Conservation (phyloP, 2,113 vertebrate genomes). For the Acanthisitta chloris region DNA sequence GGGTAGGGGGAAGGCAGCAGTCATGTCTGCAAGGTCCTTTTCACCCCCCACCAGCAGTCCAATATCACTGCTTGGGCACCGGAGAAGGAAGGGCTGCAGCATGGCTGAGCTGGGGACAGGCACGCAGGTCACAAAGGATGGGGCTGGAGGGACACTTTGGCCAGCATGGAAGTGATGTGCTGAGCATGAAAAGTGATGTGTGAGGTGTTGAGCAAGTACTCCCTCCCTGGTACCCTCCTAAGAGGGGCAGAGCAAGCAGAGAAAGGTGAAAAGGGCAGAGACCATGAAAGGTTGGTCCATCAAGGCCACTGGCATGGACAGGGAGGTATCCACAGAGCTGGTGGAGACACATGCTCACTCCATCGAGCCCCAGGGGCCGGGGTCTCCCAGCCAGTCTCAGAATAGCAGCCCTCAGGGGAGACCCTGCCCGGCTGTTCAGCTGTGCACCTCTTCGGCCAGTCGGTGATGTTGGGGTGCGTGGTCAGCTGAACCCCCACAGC, state of each 20-base stretch:
- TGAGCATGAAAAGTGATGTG: no score
- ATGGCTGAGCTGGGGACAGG: not conserved
- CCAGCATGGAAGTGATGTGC: not conserved
- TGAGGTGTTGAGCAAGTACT: not conserved
- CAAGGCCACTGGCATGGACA: not conserved
- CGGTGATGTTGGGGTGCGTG: accelerated
- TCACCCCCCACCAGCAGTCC: not conserved
- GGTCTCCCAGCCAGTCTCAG: not conserved
- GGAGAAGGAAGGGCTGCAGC: not conserved
- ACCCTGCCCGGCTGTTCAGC: not conserved
- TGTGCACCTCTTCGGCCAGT: not conserved
- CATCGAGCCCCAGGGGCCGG: not conserved
- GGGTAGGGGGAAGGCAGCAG: not conserved
- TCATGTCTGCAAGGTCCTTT: not conserved
- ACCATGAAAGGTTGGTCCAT: accelerated
- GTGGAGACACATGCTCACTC: not conserved
- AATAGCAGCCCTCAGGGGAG: not conserved
- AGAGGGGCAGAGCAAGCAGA: not conserved
- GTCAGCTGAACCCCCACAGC: not conserved
- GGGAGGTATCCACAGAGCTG: not conserved
- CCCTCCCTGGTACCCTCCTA: not conserved
- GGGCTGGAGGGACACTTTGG: not conserved
- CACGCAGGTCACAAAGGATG: not conserved
- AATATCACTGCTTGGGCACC: accelerated
- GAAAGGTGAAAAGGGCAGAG: not conserved